Percentiles rank a stretch among this genome's conserved stretches.
Evolutionary conservation across 2,888 invertebrate species (phyloP).

Genomic region (Drosophila trichaetosa): DNA sequence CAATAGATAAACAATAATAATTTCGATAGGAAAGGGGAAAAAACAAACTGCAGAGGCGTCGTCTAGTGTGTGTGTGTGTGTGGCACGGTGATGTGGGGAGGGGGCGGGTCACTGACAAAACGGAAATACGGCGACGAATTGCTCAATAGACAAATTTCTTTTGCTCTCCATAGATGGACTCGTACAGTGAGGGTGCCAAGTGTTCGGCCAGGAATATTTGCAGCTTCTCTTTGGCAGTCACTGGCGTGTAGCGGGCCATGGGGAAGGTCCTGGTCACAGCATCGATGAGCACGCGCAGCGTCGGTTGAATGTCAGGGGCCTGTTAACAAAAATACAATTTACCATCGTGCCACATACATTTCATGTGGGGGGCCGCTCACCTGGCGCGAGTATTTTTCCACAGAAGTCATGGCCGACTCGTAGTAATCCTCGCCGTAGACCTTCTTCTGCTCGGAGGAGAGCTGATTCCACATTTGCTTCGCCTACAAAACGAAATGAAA

Average conservation of each 20-base stretch:
- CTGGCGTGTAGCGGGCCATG: constrained; percentile 92
- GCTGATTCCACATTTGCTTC: constrained; percentile 92
- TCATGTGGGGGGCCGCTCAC: constrained; percentile 60
- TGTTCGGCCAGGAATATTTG: constrained; percentile 93
- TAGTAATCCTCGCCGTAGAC: constrained; percentile 94
- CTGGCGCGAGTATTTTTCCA: constrained; percentile 91
- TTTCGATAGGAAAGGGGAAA: constrained; percentile 5
- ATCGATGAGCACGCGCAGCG: constrained; percentile 91
- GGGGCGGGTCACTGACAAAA: background rate
- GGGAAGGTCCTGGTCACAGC: constrained; percentile 93
- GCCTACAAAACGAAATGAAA: constrained; percentile 86
- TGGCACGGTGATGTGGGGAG: background rate
- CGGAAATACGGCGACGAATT: constrained; percentile 7
- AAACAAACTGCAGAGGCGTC: constrained; percentile 35
- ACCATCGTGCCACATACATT: constrained; percentile 18
- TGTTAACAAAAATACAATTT: constrained; percentile 77
- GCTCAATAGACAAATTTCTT: constrained; percentile 73
- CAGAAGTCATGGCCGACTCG: constrained; percentile 91
- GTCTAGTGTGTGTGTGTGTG: constrained; percentile 3
- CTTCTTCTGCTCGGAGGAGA: constrained; percentile 91
- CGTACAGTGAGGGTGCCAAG: constrained; percentile 92
- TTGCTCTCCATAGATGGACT: constrained; percentile 88
- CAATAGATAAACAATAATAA: constrained; percentile 58
- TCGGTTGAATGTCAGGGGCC: constrained; percentile 91
- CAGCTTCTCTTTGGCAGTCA: constrained; percentile 91